Base-by-base conservation (phyloP, 2,113 vertebrate genomes). In the Catharus fuscescens region DNA sequence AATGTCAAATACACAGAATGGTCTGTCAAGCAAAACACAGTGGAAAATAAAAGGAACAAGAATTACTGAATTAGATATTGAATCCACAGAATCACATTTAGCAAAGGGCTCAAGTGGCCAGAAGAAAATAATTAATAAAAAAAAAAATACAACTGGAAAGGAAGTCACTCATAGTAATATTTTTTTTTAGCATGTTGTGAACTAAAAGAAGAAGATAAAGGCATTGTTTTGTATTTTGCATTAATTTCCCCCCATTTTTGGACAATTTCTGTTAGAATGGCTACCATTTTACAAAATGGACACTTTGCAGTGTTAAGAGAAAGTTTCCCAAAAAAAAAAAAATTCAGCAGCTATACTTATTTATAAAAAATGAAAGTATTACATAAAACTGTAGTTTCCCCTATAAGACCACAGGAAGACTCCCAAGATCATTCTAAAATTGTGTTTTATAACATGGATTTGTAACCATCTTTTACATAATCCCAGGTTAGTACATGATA, bases 381-480 rank as follows among this genome's bases (percentile, higher is more conserved):
- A 14, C 6, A 32, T 38, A 34, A 57, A 89, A 87, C 2, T 14
- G 18, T 8, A 80, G 18, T 11, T 79, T 87, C 59, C 71, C 31
- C 32, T 65, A 1, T 13, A 79, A 77, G 36, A 48, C 40, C 48
- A 83, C 25, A 82, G 21, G 13, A 79, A 76, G 21, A 52, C 38
- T 50, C 26, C 45, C 2, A 79, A 50, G 20, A 44, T 13, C 9
- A 18, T 32, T 65, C 61, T 19, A 69, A 89, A 94, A 60, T 5
- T 47, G 14, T 36, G 21, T 2, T 80, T 83, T 47, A 31, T 32
- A 82, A 47, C 20, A 61, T 0, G 0, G 8, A 92, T 40, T 72
- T 82, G 34, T 54, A 90, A 44, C 38, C 72, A 69, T 45, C 64
- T 83, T 93, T 87, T 93, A 60, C 85, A 86, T 69, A 93, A 74